These are phyloP conservation scores for Penaeus vannamei DNA, from an alignment of 1,140 invertebrate genomes.

Conservation along the genomic window DNA sequence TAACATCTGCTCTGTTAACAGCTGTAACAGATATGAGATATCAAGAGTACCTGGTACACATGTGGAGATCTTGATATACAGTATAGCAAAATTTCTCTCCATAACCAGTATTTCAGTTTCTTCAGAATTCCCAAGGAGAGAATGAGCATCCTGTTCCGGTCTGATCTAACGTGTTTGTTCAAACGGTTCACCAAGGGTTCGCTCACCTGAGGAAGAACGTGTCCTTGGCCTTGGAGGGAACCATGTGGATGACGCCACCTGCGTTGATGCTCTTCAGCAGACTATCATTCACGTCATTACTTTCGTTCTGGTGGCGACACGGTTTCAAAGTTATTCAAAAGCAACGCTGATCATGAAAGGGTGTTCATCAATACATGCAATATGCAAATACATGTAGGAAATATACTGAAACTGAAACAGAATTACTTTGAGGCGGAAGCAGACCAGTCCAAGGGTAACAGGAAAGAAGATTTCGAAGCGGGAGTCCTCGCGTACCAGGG, in stretches of 20 bases:
- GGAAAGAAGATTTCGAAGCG: conserved; percentile 91
- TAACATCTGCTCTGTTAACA: too few relatives aligned
- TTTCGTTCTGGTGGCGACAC: conserved; percentile 73
- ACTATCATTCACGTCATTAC: conserved; percentile 91
- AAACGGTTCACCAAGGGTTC: too few relatives aligned
- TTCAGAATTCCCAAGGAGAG: too few relatives aligned
- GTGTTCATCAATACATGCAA: too few relatives aligned
- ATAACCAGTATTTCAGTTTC: too few relatives aligned
- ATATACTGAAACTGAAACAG: neutral
- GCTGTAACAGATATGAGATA: too few relatives aligned
- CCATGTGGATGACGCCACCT: conserved; percentile 93
- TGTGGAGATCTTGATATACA: too few relatives aligned
- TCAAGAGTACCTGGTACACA: too few relatives aligned
- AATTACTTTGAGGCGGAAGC: conserved; percentile 84
- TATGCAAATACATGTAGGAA: neutral
- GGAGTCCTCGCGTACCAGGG: conserved; percentile 80
- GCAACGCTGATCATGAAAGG: neutral
- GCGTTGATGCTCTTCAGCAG: conserved; percentile 91
- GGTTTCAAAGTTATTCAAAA: neutral
- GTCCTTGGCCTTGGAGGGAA: conserved; percentile 85
- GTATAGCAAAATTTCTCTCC: too few relatives aligned
- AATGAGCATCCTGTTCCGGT: too few relatives aligned
- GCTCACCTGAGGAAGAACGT: conserved; percentile 66
- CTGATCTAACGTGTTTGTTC: too few relatives aligned
- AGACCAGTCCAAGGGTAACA: conserved; percentile 79